Conservation (phyloP, 2,797 vertebrate species). For the Ficedula albicollis region DNA sequence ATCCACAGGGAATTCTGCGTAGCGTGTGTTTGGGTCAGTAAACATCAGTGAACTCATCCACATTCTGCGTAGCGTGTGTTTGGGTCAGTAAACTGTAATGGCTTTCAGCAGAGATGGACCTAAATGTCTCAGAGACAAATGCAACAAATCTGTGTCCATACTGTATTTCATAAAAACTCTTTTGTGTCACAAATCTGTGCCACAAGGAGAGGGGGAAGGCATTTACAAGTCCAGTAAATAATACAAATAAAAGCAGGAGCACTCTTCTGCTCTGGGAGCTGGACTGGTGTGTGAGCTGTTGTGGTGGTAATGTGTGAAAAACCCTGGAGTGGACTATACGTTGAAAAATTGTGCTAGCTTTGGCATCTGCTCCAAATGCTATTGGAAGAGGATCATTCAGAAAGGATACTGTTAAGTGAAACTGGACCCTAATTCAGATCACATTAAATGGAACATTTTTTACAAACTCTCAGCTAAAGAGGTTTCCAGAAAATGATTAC, state of each 20-base stretch:
- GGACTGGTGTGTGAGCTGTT: not conserved
- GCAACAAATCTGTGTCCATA: not conserved
- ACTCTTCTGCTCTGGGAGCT: not conserved
- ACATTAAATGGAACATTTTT: slow-evolving; percentile 29
- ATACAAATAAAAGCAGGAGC: not conserved
- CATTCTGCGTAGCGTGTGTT: rapidly evolving
- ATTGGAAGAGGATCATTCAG: slow-evolving; percentile 43
- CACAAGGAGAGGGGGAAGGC: not conserved
- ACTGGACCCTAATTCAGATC: not conserved
- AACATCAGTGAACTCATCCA: too few relatives aligned
- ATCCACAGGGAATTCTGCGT: not conserved
- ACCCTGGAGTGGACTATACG: not conserved
- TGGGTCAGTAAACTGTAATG: not conserved
- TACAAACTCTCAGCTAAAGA: slow-evolving; percentile 31
- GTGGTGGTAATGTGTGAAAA: slow-evolving; percentile 41
- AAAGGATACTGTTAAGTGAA: slow-evolving; percentile 33
- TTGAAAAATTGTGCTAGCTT: slow-evolving; percentile 5
- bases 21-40: not conserved
- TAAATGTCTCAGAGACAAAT: not conserved
- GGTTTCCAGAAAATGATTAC: not conserved
- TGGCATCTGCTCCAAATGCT: slow-evolving; percentile 7
- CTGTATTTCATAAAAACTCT: not conserved
- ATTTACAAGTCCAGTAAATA: not conserved
- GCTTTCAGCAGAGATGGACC: not conserved
- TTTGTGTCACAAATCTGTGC: not conserved